Percentiles rank a stretch among this genome's conserved stretches.
Conservation (phyloP, 2,888 invertebrate species). For the Mycogona germanica region DNA sequence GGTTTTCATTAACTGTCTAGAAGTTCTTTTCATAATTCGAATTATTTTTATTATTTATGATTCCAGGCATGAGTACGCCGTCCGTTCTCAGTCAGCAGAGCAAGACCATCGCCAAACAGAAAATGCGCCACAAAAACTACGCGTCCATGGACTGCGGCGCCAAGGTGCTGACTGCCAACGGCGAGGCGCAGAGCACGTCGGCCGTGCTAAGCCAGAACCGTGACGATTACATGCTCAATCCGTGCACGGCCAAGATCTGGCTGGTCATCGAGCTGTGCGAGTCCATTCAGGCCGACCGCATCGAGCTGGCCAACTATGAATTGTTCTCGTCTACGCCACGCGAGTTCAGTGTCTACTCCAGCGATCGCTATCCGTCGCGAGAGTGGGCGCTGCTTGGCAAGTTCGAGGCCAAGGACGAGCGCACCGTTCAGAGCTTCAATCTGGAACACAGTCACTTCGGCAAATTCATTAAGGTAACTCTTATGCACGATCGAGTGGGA, state of each 20-base stretch:
- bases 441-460: slow-evolving; percentile 69
- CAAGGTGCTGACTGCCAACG: slow-evolving; percentile 84
- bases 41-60: background rate
- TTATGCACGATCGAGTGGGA: slow-evolving; percentile 23
- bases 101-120: slow-evolving; percentile 32
- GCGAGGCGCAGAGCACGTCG: slow-evolving; percentile 67
- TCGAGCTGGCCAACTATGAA: slow-evolving; percentile 95
- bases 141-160: slow-evolving; percentile 96
- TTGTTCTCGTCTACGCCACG: slow-evolving; percentile 94
- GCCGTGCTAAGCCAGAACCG: slow-evolving; percentile 75
- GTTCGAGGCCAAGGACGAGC: slow-evolving; percentile 73
- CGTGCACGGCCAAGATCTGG: slow-evolving; percentile 86
- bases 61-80: background rate
- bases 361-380: slow-evolving; percentile 77
- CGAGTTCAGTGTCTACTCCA: slow-evolving; percentile 74
- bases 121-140: slow-evolving; percentile 79
- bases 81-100: slow-evolving; percentile 7
- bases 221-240: slow-evolving; percentile 97
- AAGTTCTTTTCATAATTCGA: background rate
- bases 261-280: slow-evolving; percentile 97
- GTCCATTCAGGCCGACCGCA: slow-evolving; percentile 82
- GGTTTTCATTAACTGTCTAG: no score
- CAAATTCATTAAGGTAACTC: slow-evolving; percentile 64
- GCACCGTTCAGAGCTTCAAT: slow-evolving; percentile 73
- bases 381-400: slow-evolving; percentile 86